These are phyloP conservation scores for Hydra vulgaris DNA, from an alignment of 30 jellyfish, hydroid and myxozoan species.

Conservation along the genomic window DNA sequence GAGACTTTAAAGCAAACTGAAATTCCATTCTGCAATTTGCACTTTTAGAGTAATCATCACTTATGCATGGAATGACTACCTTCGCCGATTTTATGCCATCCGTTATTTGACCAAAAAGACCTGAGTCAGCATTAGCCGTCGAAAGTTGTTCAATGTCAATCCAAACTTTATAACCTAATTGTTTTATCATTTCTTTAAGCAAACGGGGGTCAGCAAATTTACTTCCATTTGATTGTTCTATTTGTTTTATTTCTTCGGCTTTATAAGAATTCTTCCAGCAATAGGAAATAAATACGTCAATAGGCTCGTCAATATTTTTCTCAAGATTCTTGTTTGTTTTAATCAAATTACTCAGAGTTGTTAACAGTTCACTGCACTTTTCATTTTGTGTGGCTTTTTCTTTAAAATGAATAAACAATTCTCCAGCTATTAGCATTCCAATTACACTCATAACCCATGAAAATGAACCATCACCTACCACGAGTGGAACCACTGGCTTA, in stretches of 20 bases:
- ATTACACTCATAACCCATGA: constrained; percentile 52
- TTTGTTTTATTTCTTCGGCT: constrained; percentile 41
- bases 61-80: constrained; percentile 47
- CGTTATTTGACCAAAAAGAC: constrained; percentile 53
- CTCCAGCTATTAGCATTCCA: constrained; percentile 74
- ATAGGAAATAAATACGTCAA: constrained; percentile 56
- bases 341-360: too few species aligned
- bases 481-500: constrained; percentile 62
- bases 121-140: constrained; percentile 48
- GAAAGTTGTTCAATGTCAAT: constrained; percentile 46
- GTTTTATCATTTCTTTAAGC: constrained; percentile 21
- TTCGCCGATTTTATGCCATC: constrained; percentile 44
- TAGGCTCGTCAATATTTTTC: neutral
- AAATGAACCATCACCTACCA: constrained; percentile 52
- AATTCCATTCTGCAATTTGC: constrained; percentile 67
- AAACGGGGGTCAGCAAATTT: constrained; percentile 59
- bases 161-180: constrained; percentile 41
- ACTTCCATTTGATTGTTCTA: too few species aligned
- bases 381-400: constrained; percentile 41
- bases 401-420: constrained; percentile 56
- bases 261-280: constrained; percentile 57
- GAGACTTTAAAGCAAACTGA: constrained; percentile 60
- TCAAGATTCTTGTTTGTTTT: too few species aligned
- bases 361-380: constrained; percentile 32
- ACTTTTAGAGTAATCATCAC: constrained; percentile 64